Base-by-base conservation (phyloP, 2,797 vertebrate genomes). In the Meda fulgida region DNA sequence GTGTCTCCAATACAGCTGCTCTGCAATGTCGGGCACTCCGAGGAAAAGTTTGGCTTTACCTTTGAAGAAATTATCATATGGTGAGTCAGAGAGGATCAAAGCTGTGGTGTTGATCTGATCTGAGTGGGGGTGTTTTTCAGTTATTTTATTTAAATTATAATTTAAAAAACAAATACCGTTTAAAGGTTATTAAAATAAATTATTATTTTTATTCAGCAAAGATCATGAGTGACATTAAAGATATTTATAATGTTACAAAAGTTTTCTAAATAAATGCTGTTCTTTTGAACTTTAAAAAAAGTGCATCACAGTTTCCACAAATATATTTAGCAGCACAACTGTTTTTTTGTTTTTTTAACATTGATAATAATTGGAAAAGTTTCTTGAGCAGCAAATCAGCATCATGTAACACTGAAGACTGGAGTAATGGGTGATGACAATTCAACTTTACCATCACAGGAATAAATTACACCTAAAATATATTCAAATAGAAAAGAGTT, bases 31-130 rank as follows among this genome's bases (percentile, higher is more conserved):
- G 97, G 96, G 88, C 97, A 98, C 91, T 95, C 93, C 84, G 97
- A 99, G 94, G 97, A 99, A 92, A 97, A 96, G 90, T 93, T 99
- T 93, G 98, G 98, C 85, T 99, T 97, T 95, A 97, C 97, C 7
- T 97, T 98, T 89, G 97, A 99, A 93, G 97, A 98, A 95, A 98
- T 99, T 91, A 99, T 99, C 89, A 95, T 99, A 93, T 99, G 98
- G 98, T 99, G 95, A 97, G 97, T 96, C 43, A 38, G 81, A 7
- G 3, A 11, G 29, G 21, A 4, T 26, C n/a, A 23, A 21, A 55
- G 9, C n/a, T 29, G 51, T 31, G 58, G 16, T 71, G 5, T 38
- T 21, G 5, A 8, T 53, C 5, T 36, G 5, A n/a, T 21, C 4
- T 26, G 21, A 6, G 21, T n/a, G 26, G 4, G 3, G 21, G 6